Base-by-base conservation (phyloP, 2,888 invertebrate genomes). In the Drosophila vallismaia region DNA sequence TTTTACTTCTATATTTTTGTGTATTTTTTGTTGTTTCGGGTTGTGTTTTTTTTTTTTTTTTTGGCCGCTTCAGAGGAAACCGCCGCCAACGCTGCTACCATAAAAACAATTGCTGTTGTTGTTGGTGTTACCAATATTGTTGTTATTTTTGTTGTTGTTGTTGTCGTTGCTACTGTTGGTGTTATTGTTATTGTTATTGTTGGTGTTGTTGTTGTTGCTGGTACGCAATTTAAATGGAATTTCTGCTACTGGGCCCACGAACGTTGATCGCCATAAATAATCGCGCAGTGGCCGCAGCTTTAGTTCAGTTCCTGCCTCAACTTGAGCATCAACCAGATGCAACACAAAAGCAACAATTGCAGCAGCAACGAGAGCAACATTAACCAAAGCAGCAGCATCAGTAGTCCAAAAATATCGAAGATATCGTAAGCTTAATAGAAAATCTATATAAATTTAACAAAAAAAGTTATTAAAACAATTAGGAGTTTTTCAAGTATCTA, bases 181-280 rank as follows among this genome's bases (percentile, higher is more conserved):
- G 42, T 26, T 33, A 40, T 14, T 52, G 40, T 14, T 14, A 19
- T 14, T 42, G 46, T 52, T 52, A 51, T 60, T 69, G 45, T 38
- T 80, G 72, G 67, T 70, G 71, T 50, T 60, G 74, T 49, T 69
- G 53, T 24, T 59, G 40, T 19, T 58, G 74, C 52, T 71, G 73
- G 78, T 81, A 85, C 85, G 86, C 85, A 85, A 85, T 85, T 81
- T 86, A 83, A 83, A 81, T 85, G 84, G 84, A 86, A 86, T 85
- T 85, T 79, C 73, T 72, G 83, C 86, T 76, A 79, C 82, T 79
- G 82, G 82, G 79, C 82, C 74, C 74, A 69, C 69, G 54, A 69
- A 78, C 76, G 69, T 72, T 82, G 79, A 86, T 80, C 78, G 84
- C 84, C 79, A 83, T 83, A 83, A 83, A 83, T 83, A 83, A 83